Evolutionary conservation across 2,797 vertebrate species (phyloP).

Genomic region (Manis crassicaudata): DNA sequence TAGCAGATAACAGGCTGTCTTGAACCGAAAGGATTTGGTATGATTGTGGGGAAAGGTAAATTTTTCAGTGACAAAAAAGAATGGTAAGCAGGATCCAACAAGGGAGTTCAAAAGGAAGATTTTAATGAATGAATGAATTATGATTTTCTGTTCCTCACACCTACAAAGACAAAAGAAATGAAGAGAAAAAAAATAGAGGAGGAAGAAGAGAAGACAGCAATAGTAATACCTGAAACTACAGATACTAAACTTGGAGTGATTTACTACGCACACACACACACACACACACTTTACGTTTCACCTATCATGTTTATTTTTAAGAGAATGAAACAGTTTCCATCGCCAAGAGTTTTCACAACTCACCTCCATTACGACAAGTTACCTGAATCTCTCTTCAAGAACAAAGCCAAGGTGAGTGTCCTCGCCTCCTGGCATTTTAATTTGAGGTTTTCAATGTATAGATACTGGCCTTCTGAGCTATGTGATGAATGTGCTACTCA

Average conservation of each 20-base stretch:
- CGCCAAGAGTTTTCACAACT: conserved; percentile 83
- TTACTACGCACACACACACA: not conserved
- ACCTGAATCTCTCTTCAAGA: conserved; percentile 80
- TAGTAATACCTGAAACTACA: conserved; percentile 19
- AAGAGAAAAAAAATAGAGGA: not conserved
- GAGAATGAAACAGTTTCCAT: conserved; percentile 81
- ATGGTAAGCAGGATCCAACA: not conserved
- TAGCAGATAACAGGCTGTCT: not conserved
- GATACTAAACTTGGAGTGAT: not conserved
- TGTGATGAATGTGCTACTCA: not conserved
- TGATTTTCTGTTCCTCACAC: not conserved
- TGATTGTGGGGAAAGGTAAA: not conserved
- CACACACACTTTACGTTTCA: not conserved
- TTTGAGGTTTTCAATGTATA: not conserved
- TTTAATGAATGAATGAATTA: not conserved
- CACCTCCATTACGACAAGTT: conserved; percentile 82
- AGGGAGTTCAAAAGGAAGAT: not conserved
- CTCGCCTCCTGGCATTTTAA: not conserved
- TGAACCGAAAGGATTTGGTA: not conserved
- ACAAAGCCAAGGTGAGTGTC: conserved; percentile 77
- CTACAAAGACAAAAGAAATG: not conserved
- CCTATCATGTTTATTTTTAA: conserved; percentile 75
- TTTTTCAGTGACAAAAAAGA: not conserved
- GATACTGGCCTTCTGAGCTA: not conserved
- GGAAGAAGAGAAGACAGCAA: not conserved